Evolutionary conservation across 2,888 invertebrate species (phyloP).

Genomic region (Cheilosia grossa): DNA sequence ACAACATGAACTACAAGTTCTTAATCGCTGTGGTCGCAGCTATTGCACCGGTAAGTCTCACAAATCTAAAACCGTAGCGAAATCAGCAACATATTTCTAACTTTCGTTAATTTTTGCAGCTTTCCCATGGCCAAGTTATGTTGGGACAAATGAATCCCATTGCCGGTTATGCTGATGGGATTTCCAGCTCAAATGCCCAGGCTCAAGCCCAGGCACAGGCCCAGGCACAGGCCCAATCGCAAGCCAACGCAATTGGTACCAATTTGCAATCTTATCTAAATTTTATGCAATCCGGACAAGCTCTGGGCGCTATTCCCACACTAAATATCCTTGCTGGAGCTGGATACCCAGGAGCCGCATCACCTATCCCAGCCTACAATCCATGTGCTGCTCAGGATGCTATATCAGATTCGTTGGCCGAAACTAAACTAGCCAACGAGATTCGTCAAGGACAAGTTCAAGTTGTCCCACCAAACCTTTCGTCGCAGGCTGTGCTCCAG

Average conservation of each 20-base stretch:
- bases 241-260: slow-evolving; percentile 21
- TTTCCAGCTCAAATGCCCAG: slow-evolving; percentile 32
- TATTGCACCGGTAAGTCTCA: slow-evolving; percentile 80
- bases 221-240: slow-evolving; percentile 40
- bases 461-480: slow-evolving; percentile 80
- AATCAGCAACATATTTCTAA: slow-evolving; percentile 8
- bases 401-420: slow-evolving; percentile 80
- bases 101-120: slow-evolving; percentile 37
- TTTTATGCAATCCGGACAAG: slow-evolving; percentile 19
- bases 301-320: slow-evolving; percentile 2
- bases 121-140: slow-evolving; percentile 44
- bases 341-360: slow-evolving; percentile 37
- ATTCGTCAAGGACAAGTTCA: slow-evolving; percentile 80
- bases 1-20: slow-evolving; percentile 79
- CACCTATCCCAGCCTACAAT: slow-evolving; percentile 46
- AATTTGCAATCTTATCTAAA: slow-evolving; percentile 43
- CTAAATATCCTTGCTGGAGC: slow-evolving; percentile 31
- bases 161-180: slow-evolving; percentile 3
- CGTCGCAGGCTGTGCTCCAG: slow-evolving; percentile 80
- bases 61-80: neutral
- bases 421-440: slow-evolving; percentile 78
- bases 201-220: slow-evolving; percentile 54
- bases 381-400: slow-evolving; percentile 76
- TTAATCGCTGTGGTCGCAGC: slow-evolving; percentile 80
- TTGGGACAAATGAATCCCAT: slow-evolving; percentile 29